Evolutionary conservation across 2,797 vertebrate genomes (phyloP), one percentile per base, ranked within the genome.

Genomic region (Dermochelys coriacea): DNA sequence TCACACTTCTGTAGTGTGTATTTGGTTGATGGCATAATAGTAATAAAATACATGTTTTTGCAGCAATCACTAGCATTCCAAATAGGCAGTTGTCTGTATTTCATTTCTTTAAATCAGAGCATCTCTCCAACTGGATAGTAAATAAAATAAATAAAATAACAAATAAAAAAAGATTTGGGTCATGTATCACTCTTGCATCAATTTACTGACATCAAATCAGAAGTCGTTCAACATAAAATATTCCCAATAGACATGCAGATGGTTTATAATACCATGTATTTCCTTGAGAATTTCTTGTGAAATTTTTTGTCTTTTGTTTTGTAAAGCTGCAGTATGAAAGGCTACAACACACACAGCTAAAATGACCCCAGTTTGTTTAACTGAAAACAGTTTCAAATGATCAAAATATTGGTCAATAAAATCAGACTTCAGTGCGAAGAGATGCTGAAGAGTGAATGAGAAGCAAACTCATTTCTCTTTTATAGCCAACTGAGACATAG

Each of bases 371-470:
- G 0, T 50, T 94, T 95, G 68, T 95, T 81, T 86, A 82, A 86
- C 19, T 87, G 92, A 85, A 93, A 91, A 83, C 51, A 23, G 85
- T 19, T 19, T 87, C 16, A 79, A 75, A 8, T 86, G 61, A 94
- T 87, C 75, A 54, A 57, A 94, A 80, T 10, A 81, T 23, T 27
- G 68, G 57, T 85, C 89, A 92, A 68, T 5, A 88, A 79, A 88
- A 95, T 93, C n/a, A 89, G 15, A 27, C 88, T 95, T 95, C 89
- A 93, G 84, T 84, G 27, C 78, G 87, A 92, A 87, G 88, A 23
- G 52, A 10, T 77, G 61, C 80, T 78, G 80, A 96, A 90, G 45
- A 85, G 41, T 47, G 37, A 92, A 47, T 47, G 55, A 34, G 37
- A 74, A 92, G 78, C 49, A 83, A 86, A 84, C 41, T 47, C 51